phyloP scores from a whole-genome alignment of 1,140 invertebrate genomes.

The Drosophila melanogaster region Release_6_plus_ISO1_MT NT_037436.4:3747501-3748000 shows the following conservation, averaged over 20 bases:
- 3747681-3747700: not conserved
- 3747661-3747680: constrained; percentile 41
- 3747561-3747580: constrained; percentile 21
- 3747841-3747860: constrained; percentile 25
- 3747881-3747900: not conserved
- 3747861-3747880: constrained; percentile 4
- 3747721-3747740: constrained; percentile 57
- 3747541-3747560: constrained; percentile 55
- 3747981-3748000: constrained; percentile 66
- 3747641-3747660: constrained; percentile 57
- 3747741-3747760: constrained; percentile 45
- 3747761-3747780: constrained; percentile 21
- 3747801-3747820: constrained; percentile 13
- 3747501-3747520: constrained; percentile 3
- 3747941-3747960: constrained; percentile 18
- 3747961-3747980: constrained; percentile 64
- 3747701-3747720: constrained; percentile 8
- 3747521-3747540: constrained; percentile 55
- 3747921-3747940: constrained; percentile 33
- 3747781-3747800: constrained; percentile 75
- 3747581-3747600: constrained; percentile 9
- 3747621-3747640: constrained; percentile 47
- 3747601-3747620: constrained; percentile 8
- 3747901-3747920: constrained; percentile 26
- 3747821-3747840: too few species aligned